Evolutionary conservation across 2,113 vertebrate species (phyloP).

Genomic region (Corapipo altera): DNA sequence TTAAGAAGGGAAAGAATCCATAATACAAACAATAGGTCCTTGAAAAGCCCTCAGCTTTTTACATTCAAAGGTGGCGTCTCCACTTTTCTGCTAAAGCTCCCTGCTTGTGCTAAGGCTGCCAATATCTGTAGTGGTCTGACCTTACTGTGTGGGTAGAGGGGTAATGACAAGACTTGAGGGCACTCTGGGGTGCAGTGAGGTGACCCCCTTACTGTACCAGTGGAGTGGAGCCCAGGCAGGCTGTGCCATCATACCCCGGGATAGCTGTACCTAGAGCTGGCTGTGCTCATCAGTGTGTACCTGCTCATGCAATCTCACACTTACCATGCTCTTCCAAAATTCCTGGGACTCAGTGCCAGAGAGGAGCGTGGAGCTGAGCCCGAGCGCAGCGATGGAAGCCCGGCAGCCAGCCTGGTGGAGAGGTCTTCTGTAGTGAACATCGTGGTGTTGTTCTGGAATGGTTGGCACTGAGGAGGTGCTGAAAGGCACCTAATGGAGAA

Average conservation of each 20-base stretch:
- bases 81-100: background rate
- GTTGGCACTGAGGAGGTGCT: background rate
- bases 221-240: background rate
- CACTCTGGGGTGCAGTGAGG: rapidly evolving
- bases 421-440: background rate
- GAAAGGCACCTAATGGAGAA: background rate
- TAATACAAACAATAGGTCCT: background rate
- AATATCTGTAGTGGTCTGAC: background rate
- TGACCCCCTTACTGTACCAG: background rate
- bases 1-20: background rate
- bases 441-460: rapidly evolving
- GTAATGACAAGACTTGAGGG: rapidly evolving
- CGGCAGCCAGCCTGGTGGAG: background rate
- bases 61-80: background rate
- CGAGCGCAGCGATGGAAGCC: rapidly evolving
- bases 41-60: background rate
- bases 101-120: background rate
- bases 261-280: background rate
- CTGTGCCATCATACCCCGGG: background rate
- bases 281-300: background rate
- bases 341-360: rapidly evolving
- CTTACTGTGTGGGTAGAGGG: background rate
- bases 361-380: background rate
- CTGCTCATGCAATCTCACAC: background rate
- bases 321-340: background rate